Evolutionary conservation across 2,888 invertebrate species (phyloP).

Genomic region (Camponotus fellah): DNA sequence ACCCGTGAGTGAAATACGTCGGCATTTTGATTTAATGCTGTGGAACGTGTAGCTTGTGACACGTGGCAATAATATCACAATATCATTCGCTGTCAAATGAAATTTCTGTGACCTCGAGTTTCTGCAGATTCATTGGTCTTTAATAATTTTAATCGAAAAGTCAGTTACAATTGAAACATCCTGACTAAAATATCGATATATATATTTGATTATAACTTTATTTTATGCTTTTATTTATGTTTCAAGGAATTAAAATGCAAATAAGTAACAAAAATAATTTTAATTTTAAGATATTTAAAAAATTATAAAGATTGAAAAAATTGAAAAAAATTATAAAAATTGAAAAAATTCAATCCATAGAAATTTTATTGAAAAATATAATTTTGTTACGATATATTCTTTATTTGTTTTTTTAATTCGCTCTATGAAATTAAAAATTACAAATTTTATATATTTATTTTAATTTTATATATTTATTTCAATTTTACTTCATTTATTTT

Average conservation of each 20-base stretch:
- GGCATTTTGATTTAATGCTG: conserved; percentile 9
- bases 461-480: too few relatives aligned
- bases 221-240: too few relatives aligned
- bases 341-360: background rate
- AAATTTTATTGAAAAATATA: background rate
- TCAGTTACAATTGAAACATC: background rate
- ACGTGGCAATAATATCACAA: conserved; percentile 1
- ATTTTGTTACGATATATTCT: too few relatives aligned
- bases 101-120: background rate
- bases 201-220: too few relatives aligned
- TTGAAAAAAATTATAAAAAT: too few relatives aligned
- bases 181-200: background rate
- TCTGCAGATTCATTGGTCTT: background rate
- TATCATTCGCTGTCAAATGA: background rate
- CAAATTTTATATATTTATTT: background rate
- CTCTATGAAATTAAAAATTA: too few relatives aligned
- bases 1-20: background rate
- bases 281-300: too few relatives aligned
- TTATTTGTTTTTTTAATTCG: too few relatives aligned
- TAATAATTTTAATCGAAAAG: background rate
- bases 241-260: too few relatives aligned
- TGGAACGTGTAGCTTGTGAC: conserved; percentile 10
- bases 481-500: too few relatives aligned
- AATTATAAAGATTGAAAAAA: background rate
- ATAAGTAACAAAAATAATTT: too few relatives aligned